Base-by-base conservation (phyloP, 2,888 invertebrate species). In the Drosophila eohydei region DNA sequence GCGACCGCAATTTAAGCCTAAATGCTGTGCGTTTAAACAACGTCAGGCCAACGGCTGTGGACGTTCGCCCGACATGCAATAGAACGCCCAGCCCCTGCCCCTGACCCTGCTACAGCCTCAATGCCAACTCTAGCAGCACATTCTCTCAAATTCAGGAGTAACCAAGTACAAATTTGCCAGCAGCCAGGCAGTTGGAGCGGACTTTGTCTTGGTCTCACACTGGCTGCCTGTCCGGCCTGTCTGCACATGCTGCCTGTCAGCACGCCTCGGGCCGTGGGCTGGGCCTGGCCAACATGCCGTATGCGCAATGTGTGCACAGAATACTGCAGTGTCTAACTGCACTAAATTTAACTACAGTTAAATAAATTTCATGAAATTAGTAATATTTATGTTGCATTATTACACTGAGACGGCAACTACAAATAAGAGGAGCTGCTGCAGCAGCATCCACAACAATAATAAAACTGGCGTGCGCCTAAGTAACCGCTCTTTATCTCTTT, bases 401-500 rank as follows among this genome's bases (percentile, higher is more conserved):
- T 76, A 81, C 76, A 80, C 81, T 68, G 87, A 76, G 87, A 76
- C 86, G 87, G 84, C 81, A 65, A 66, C 84, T 61, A 73, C 87
- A 82, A 82, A 82, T 83, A 64, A 67, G 71, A 74, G 77, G 46
- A 60, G 28, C 61, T 61, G 40, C 58, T 30, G 28, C 51, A 51
- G 34, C 51, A 55, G 8, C 40, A 56, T 16, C 32, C 12, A 16
- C 56, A 48, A 63, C 81, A 74, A 67, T 62, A 78, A 82, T 69
- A 71, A 79, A 74, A 64, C 64, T 78, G 77, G 89, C 80, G 86
- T 85, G 83, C 80, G 90, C 90, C 86, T 86, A 89, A 89, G 86
- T 88, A 89, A 88, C 85, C 83, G 80, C 90, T 89, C 84, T 86
- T 86, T 90, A 89, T 86, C 90, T 88, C 76, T 80, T 88, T 74